A percentile compares a stretch with the other conserved stretches of the same genome.
Evolutionary conservation across 2,113 vertebrate species (phyloP).

Genomic region (Scytalopus superciliaris): DNA sequence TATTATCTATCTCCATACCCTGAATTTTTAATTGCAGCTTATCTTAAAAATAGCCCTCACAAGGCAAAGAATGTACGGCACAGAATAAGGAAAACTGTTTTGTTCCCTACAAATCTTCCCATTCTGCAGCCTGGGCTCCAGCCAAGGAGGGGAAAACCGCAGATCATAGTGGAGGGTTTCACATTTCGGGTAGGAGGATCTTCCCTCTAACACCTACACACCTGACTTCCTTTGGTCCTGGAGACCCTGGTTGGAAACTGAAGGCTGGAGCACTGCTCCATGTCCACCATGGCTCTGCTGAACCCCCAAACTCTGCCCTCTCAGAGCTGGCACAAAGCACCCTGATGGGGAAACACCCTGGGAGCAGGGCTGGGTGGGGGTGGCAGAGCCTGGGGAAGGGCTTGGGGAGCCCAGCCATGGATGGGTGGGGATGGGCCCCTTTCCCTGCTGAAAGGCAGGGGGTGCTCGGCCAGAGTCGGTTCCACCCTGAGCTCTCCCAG

Average conservation of each 20-base stretch:
- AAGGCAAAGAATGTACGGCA: not conserved
- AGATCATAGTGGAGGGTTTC: fast-evolving
- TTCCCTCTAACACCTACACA: not conserved
- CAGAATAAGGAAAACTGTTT: not conserved
- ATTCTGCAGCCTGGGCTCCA: fast-evolving
- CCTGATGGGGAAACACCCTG: fast-evolving
- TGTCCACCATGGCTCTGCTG: not conserved
- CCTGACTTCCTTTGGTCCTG: no score
- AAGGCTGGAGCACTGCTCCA: fast-evolving
- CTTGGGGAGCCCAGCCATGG: not conserved
- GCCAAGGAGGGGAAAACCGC: not conserved
- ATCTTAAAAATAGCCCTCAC: not conserved
- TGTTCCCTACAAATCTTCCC: not conserved
- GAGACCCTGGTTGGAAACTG: no score
- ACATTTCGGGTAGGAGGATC: not conserved
- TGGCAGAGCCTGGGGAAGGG: not conserved
- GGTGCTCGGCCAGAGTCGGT: not conserved
- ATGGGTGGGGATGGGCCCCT: not conserved
- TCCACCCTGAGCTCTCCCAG: not conserved
- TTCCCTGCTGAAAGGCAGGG: not conserved
- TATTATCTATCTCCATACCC: not conserved
- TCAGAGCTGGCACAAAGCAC: not conserved
- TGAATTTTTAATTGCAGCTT: not conserved
- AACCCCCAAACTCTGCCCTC: fast-evolving
- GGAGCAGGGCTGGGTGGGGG: not conserved